Evolutionary conservation across 2,797 vertebrate genomes (phyloP).

Genomic region (Micropoecilia bifurca): DNA sequence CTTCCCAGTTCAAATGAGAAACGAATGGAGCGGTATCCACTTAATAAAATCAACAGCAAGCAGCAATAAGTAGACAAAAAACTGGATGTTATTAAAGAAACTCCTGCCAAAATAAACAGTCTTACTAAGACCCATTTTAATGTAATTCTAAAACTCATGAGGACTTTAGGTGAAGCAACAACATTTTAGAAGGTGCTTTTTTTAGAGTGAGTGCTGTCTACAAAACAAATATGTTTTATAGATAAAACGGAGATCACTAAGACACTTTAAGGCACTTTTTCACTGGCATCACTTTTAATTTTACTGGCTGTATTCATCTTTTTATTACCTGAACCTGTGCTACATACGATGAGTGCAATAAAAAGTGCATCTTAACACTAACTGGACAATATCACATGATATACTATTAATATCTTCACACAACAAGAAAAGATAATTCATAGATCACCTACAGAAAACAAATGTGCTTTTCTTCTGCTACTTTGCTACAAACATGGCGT

Average conservation of each 20-base stretch:
- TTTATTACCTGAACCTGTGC: background rate
- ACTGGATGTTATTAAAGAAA: background rate
- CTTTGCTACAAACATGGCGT: background rate
- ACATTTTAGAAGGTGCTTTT: background rate
- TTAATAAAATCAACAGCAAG: background rate
- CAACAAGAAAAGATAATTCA: conserved; percentile 19
- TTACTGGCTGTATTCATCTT: background rate
- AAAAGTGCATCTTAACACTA: conserved; percentile 25
- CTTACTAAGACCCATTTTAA: background rate
- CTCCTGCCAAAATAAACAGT: background rate
- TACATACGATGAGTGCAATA: conserved; percentile 13
- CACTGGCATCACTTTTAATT: background rate
- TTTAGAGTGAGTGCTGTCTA: background rate
- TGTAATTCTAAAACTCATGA: background rate
- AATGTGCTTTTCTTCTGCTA: background rate
- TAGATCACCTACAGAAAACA: conserved; percentile 22
- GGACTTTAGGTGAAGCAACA: background rate
- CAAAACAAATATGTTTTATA: background rate
- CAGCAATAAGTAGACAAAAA: background rate
- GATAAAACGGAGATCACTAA: background rate
- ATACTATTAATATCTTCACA: conserved; percentile 21
- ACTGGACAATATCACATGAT: conserved; percentile 7
- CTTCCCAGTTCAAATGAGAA: background rate
- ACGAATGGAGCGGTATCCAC: background rate
- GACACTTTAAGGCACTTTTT: conserved; percentile 16